These are phyloP conservation scores for Coryphaenoides rupestris DNA, from an alignment of 2,113 vertebrate species.

Conservation along the genomic window DNA sequence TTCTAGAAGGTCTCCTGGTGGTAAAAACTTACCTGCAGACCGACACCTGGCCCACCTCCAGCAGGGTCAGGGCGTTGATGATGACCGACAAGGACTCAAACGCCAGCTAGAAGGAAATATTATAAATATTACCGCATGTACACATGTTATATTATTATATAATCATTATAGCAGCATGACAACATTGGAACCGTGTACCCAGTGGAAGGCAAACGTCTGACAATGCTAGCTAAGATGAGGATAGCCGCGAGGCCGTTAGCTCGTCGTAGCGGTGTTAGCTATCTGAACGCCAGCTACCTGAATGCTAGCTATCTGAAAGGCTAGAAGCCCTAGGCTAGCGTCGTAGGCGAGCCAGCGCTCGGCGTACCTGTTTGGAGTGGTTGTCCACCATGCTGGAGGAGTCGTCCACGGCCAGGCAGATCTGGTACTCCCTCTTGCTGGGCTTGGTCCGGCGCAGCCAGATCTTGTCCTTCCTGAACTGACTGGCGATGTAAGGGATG, in stretches of 20 bases:
- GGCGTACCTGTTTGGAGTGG: constrained; percentile 93
- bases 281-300: too few species aligned
- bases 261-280: too few species aligned
- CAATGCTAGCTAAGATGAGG: too few species aligned
- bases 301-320: too few species aligned
- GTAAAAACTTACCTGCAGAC: constrained; percentile 86
- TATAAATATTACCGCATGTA: too few species aligned
- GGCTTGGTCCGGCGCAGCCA: constrained; percentile 96
- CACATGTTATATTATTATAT: neutral
- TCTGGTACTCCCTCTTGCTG: constrained; percentile 96
- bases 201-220: too few species aligned
- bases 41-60: constrained; percentile 94
- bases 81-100: constrained; percentile 96
- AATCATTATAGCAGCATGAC: too few species aligned
- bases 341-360: neutral
- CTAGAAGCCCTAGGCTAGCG: neutral
- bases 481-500: constrained; percentile 96
- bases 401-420: constrained; percentile 94
- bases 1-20: too few species aligned
- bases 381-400: constrained; percentile 98
- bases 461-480: constrained; percentile 98
- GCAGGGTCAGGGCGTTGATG: constrained; percentile 87
- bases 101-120: constrained; percentile 76
- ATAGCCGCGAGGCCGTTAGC: too few species aligned
- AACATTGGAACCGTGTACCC: too few species aligned